Conservation (phyloP, 2,797 vertebrate genomes). For the Liasis olivaceus region DNA sequence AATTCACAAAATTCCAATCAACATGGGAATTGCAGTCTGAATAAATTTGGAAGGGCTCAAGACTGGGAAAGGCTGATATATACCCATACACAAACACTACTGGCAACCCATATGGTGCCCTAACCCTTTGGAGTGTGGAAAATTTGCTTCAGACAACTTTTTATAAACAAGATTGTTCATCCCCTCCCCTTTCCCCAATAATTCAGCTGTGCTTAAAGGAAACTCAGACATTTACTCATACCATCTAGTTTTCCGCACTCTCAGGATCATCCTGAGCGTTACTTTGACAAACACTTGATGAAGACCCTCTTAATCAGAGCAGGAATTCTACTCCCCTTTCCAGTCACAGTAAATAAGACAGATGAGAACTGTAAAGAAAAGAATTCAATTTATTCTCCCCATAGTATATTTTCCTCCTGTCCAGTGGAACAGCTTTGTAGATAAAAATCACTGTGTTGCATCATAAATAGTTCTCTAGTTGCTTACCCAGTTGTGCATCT, state of each 20-base stretch:
- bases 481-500: not conserved
- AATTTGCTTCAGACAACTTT: not conserved
- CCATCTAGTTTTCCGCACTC: not conserved
- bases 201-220: not conserved
- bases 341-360: conserved; percentile 1
- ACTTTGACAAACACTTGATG: not conserved
- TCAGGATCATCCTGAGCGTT: not conserved
- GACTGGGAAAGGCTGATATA: too few relatives aligned
- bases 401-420: not conserved
- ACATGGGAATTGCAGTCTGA: not conserved
- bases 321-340: not conserved
- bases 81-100: not conserved
- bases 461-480: conserved; percentile 1
- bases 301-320: not conserved
- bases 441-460: not conserved
- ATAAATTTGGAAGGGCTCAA: not conserved
- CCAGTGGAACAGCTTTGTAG: not conserved
- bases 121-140: not conserved
- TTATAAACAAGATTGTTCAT: accelerated
- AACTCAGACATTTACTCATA: not conserved
- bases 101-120: not conserved
- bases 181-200: not conserved
- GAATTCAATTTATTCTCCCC: conserved; percentile 6
- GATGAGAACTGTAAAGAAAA: not conserved
- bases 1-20: not conserved